Evolutionary conservation across 2,797 vertebrate species (phyloP), one percentile per base, ranked within the genome.

Genomic region (Podargus strigoides): DNA sequence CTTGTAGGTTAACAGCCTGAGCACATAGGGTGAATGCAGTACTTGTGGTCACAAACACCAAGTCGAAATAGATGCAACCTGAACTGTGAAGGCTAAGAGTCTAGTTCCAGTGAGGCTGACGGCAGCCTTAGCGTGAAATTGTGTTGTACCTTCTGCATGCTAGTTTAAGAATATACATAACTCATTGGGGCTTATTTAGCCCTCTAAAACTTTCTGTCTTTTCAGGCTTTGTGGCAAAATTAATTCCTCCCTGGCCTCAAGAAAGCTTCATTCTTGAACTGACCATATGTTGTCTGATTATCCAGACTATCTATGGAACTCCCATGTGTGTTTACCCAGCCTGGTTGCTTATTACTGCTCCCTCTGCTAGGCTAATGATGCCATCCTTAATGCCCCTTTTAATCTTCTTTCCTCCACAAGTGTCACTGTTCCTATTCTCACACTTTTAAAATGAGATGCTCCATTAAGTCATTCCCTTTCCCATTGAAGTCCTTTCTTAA

Each of bases 231-330:
- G 60, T 85, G 75, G 69, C n/a, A 90, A 77, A 73, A 86, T 55
- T 85, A 9, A 41, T 78, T 85, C 55, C 44, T 89, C 50, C 58
- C 0, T 86, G 77, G 68, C 37, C 69, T 50, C 22, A 12, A 22
- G 26, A 78, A 86, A 76, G 70, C 55, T 70, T 66, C n/a, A 3
- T 68, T 89, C 36, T 70, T 52, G 37, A 79, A 41, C 47, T 83
- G 52, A 28, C 78, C 85, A 91, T 94, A 76, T 85, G 87, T 47
- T 85, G 86, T 82, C 78, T 95, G 87, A 59, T 92, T 74, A 91
- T 63, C 59, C 72, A 74, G 60, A 52, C 87, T 94, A 79, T 68
- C 64, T 74, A 5, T 34, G 77, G 14, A 82, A 92, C 28, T 96
- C 63, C 72, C 58, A 41, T 17, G 26, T 92, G 75, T 47, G 68